Conservation (phyloP, 2,797 vertebrate species). For the Amniataba percoides region DNA sequence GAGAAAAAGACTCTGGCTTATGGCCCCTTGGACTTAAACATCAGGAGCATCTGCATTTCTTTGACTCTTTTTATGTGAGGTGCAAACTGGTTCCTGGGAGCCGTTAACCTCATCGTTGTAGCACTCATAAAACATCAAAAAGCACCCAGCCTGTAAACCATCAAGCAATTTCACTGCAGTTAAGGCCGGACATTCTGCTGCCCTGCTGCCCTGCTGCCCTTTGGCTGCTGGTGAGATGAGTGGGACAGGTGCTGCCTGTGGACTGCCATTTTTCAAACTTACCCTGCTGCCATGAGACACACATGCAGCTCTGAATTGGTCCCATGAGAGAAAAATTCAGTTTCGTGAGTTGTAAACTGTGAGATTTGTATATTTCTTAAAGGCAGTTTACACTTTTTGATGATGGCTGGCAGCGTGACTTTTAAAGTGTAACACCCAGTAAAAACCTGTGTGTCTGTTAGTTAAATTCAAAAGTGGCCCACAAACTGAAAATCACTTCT, state of each 20-base stretch:
- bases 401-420: not conserved
- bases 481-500: not conserved
- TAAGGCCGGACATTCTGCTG: not conserved
- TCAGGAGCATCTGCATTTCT: conserved; percentile 27
- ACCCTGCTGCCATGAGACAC: conserved; percentile 6
- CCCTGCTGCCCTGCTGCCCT: no score
- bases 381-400: not conserved
- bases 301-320: not conserved
- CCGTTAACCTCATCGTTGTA: conserved; percentile 5
- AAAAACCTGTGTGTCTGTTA: not conserved
- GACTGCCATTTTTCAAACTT: conserved; percentile 12
- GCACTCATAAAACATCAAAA: conserved; percentile 43
- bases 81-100: not conserved
- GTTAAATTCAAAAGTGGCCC: not conserved
- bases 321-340: not conserved
- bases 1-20: not conserved
- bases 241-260: conserved; percentile 34
- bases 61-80: not conserved
- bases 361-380: not conserved
- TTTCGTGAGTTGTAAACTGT: not conserved
- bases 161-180: conserved; percentile 17
- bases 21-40: conserved; percentile 4
- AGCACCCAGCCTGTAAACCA: conserved; percentile 6
- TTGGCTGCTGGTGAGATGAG: conserved; percentile 16
- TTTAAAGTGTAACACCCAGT: not conserved